Conservation (phyloP, 2,113 vertebrate genomes). For the Eulemur rufifrons region DNA sequence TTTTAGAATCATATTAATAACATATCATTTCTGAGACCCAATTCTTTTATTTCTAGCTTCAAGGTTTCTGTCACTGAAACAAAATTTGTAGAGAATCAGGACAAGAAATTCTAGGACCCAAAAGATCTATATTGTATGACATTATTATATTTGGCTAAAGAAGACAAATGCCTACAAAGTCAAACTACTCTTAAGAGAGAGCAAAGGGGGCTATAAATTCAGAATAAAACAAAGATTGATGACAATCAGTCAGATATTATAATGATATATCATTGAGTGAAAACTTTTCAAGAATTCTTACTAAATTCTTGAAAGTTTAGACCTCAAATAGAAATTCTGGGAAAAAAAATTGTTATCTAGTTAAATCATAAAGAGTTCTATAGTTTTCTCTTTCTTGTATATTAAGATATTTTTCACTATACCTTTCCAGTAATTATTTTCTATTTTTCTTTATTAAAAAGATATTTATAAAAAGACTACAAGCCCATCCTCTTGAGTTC, state of each 20-base stretch:
- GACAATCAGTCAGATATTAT: conserved; percentile 14
- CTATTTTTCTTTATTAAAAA: background rate
- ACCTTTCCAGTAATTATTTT: background rate
- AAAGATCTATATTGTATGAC: background rate
- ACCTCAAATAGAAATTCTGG: background rate
- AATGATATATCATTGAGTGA: conserved; percentile 26
- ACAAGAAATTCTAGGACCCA: background rate
- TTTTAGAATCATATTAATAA: conserved; percentile 1
- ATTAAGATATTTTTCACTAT: background rate
- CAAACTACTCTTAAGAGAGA: conserved; percentile 14
- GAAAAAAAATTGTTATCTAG: background rate
- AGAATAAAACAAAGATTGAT: background rate
- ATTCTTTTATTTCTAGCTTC: background rate
- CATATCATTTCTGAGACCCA: background rate
- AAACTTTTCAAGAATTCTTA: background rate
- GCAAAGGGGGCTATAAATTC: conserved; percentile 44
- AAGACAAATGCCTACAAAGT: conserved; percentile 26
- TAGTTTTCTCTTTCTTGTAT: background rate
- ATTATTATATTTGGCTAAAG: conserved; percentile 28
- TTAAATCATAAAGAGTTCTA: background rate
- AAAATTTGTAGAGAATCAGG: background rate
- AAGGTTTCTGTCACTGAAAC: background rate
- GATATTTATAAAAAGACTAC: background rate
- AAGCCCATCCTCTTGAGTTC: background rate
- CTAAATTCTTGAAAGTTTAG: background rate